Base-by-base conservation (phyloP, 2,113 vertebrate species). In the Argyrosomus japonicus region DNA sequence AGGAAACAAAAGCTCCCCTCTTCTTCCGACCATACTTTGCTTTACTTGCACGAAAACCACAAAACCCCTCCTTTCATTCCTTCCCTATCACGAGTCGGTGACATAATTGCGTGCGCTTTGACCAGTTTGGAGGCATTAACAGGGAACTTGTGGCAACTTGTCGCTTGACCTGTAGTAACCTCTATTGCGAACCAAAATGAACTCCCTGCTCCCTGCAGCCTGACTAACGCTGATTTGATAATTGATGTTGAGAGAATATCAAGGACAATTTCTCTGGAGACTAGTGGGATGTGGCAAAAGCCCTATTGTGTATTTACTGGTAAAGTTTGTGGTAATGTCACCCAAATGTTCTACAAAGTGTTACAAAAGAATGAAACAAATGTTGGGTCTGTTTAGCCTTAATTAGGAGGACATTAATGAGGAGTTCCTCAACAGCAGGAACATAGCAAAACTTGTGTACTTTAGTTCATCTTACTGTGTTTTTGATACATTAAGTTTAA, bases 131-230 rank as follows among this genome's bases (percentile, higher is more conserved):
- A 56, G 40, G 75, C 60, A 25, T 36, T 18, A 69, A 77, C 29
- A 0, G 47, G 75, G 69, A 83, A 85, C 84, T 75, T 81, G 88
- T 80, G 21, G 10, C 0, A 51, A 82, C 87, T 86, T 83, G 86
- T 90, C 11, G 63, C 43, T 68, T 90, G 82, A 85, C 76, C 84
- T 76, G 21, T 10, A 81, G 60, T 83, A 80, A 89, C 83, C 85
- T 45, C 63, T 1, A 3, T 40, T 32, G 2, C 77, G 68, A 85
- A 72, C 51, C 73, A 57, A 3, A 82, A 25, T 79, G 71, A 88
- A 84, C 84, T 83, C 12, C 2, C 23, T 77, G 27, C 77, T 68
- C 43, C 45, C 36, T 54, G n/a, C 62, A 54, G 25, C 12, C 25
- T 70, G 43, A 56, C 25, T 25, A 77, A 79, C 23, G 3, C 9